A percentile compares a stretch with the other conserved stretches of the same genome.
phyloP scores from a whole-genome alignment of 2,797 vertebrate genomes.

The Silurus lanzhouensis region DNA sequence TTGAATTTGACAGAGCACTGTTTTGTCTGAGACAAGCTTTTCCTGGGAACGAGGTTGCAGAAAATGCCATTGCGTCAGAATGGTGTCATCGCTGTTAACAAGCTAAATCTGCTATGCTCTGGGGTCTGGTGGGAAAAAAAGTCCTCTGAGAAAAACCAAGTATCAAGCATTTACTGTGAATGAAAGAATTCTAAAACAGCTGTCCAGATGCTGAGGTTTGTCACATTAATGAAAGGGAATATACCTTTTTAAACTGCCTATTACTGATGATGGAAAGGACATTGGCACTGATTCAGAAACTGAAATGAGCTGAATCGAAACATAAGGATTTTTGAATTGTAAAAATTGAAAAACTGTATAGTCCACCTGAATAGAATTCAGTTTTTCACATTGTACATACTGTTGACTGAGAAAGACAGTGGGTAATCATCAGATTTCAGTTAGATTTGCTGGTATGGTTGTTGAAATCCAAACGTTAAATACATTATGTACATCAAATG shows the following conservation, averaged over 20 bases:
- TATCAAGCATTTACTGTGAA: slow-evolving; percentile 16
- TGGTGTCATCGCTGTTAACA: slow-evolving; percentile 40
- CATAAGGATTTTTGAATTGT: not conserved
- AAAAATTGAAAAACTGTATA: not conserved
- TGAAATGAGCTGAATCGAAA: not conserved
- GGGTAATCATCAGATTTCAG: not conserved
- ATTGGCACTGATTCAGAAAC: not conserved
- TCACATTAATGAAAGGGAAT: slow-evolving; percentile 3
- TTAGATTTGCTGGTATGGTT: slow-evolving; percentile 21
- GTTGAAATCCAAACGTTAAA: slow-evolving; percentile 36
- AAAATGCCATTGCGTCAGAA: slow-evolving; percentile 39
- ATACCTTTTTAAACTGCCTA: slow-evolving; percentile 33
- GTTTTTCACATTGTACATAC: slow-evolving; percentile 14
- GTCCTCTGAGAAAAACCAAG: slow-evolving; percentile 19
- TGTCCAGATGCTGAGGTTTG: slow-evolving; percentile 18
- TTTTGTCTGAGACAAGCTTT: slow-evolving; percentile 28
- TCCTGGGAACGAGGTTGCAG: slow-evolving; percentile 20
- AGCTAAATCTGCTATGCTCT: slow-evolving; percentile 24
- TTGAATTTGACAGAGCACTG: slow-evolving; percentile 22
- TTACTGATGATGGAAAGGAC: slow-evolving; percentile 1
- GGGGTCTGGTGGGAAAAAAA: slow-evolving; percentile 30
- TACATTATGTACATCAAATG: slow-evolving; percentile 44
- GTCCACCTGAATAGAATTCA: slow-evolving; percentile 13
- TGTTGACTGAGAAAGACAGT: slow-evolving; percentile 8
- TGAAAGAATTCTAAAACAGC: not conserved